A percentile compares a stretch with the other conserved stretches of the same genome.
phyloP scores from a whole-genome alignment of 2,888 invertebrate species.

The Perdita meconis region DNA sequence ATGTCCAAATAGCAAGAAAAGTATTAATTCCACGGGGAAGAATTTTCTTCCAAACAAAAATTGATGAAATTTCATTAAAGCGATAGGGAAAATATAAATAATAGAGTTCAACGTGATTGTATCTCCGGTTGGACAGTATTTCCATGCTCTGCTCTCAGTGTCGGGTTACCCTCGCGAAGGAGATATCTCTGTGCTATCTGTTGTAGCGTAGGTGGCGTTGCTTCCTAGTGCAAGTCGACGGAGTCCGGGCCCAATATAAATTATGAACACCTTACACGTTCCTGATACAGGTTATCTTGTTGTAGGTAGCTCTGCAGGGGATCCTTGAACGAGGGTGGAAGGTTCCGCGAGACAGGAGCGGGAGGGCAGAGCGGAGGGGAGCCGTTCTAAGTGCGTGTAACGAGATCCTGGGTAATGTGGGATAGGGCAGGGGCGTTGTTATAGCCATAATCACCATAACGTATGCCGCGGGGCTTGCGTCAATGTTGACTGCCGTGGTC shows the following conservation, averaged over 20 bases:
- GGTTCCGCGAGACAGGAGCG: too few relatives aligned
- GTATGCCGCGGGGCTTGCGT: conserved; percentile 76
- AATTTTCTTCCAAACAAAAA: too few relatives aligned
- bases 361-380: conserved; percentile 8
- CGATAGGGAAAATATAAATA: too few relatives aligned
- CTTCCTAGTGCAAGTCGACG: background rate
- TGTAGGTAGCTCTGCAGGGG: conserved; percentile 11
- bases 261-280: conserved; percentile 42
- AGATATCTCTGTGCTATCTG: background rate
- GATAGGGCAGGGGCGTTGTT: conserved; percentile 70
- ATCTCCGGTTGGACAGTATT: background rate
- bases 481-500: conserved; percentile 77
- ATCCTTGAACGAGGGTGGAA: conserved; percentile 30
- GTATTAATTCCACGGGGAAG: too few relatives aligned
- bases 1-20: too few relatives aligned
- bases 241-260: conserved; percentile 34
- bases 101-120: too few relatives aligned
- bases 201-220: background rate
- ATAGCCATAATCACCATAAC: conserved; percentile 77
- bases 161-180: background rate
- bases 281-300: conserved; percentile 34
- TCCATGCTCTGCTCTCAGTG: background rate
- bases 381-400: conserved; percentile 73
- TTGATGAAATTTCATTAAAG: too few relatives aligned
- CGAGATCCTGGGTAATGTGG: conserved; percentile 69